phyloP scores from a whole-genome alignment of 2,888 invertebrate genomes.

The Thera britannica region DNA sequence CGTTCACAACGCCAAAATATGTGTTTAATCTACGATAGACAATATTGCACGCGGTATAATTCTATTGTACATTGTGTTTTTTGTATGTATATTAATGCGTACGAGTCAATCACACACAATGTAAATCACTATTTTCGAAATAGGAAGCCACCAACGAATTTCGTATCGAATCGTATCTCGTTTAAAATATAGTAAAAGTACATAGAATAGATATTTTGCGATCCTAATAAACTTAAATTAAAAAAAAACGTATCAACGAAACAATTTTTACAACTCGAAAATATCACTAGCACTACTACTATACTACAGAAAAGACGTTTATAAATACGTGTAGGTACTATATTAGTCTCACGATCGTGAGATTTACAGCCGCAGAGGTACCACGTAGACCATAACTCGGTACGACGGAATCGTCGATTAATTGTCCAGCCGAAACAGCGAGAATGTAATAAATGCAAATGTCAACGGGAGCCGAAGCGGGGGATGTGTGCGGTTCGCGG shows the following conservation, averaged over 20 bases:
- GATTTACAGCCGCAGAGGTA: slow-evolving; percentile 79
- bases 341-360: slow-evolving; percentile 69
- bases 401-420: slow-evolving; percentile 60
- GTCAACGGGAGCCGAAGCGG: slow-evolving; percentile 48
- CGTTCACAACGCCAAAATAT: slow-evolving; percentile 84
- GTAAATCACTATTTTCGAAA: slow-evolving; percentile 69
- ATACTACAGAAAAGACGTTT: slow-evolving; percentile 69
- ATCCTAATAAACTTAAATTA: slow-evolving; percentile 62
- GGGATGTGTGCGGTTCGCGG: slow-evolving; percentile 29
- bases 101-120: slow-evolving; percentile 62
- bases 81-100: slow-evolving; percentile 67
- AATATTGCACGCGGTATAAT: slow-evolving; percentile 83
- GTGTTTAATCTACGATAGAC: slow-evolving; percentile 70
- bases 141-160: slow-evolving; percentile 73
- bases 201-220: slow-evolving; percentile 55
- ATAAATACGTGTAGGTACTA: slow-evolving; percentile 71
- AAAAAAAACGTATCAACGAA: slow-evolving; percentile 58
- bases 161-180: slow-evolving; percentile 65
- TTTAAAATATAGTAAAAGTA: slow-evolving; percentile 59
- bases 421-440: slow-evolving; percentile 58
- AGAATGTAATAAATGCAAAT: slow-evolving; percentile 73
- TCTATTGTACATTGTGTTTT: slow-evolving; percentile 71
- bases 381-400: slow-evolving; percentile 72
- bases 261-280: slow-evolving; percentile 72
- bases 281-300: slow-evolving; percentile 81